phyloP scores from a whole-genome alignment of 2,797 vertebrate genomes.

The Babyrousa celebensis region DNA sequence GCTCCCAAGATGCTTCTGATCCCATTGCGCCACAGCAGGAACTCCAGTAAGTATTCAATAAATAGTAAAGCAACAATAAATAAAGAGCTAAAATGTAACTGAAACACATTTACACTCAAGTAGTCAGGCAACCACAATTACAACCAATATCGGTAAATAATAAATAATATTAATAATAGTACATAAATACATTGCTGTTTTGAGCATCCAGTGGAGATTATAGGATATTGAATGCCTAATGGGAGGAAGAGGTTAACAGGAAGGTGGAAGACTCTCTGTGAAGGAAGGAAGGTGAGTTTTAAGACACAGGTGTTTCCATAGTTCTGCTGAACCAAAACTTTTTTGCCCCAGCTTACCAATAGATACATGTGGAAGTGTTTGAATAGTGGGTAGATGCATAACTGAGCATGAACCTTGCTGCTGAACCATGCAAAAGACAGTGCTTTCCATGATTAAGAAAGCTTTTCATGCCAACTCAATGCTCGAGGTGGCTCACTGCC shows the following conservation, averaged over 20 bases:
- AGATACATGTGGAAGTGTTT: neutral
- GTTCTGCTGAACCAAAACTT: neutral
- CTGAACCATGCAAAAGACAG: neutral
- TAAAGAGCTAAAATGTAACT: neutral
- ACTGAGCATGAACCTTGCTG: neutral
- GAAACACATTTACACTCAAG: neutral
- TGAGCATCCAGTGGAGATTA: neutral
- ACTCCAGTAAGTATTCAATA: neutral
- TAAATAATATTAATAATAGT: neutral
- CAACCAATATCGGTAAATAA: neutral
- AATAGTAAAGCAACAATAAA: neutral
- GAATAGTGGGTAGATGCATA: neutral
- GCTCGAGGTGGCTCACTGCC: neutral
- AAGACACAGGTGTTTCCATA: neutral
- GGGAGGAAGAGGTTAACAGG: neutral
- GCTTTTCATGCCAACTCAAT: neutral
- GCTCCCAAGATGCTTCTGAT: too few relatives aligned
- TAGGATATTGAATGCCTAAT: neutral
- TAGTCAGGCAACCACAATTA: neutral
- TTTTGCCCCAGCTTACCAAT: neutral
- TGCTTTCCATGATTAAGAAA: conserved; percentile 22
- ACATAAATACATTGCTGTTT: neutral
- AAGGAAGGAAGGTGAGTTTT: neutral
- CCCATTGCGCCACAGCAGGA: too few relatives aligned
- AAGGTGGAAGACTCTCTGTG: neutral